Evolutionary conservation across 2,113 vertebrate species (phyloP).

Genomic region (Cephalopholis sonnerati): DNA sequence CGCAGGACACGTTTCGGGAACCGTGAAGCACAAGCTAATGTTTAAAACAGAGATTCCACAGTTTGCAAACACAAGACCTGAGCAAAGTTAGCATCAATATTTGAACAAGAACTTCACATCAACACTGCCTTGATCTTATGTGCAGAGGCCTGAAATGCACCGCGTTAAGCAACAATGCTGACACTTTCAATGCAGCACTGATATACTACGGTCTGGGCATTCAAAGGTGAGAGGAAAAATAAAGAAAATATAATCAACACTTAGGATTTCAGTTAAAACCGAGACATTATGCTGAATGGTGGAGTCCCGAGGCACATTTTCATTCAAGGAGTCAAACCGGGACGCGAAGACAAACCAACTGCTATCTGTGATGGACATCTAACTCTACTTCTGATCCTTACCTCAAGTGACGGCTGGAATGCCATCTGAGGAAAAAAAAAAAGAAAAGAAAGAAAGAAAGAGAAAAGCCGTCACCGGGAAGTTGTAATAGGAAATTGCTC

Average conservation of each 20-base stretch:
- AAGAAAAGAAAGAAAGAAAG: constrained; percentile 65
- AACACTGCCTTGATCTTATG: constrained; percentile 56
- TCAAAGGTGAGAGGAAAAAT: constrained; percentile 26
- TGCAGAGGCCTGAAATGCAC: constrained; percentile 46
- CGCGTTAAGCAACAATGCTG: constrained; percentile 41
- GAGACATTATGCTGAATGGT: constrained; percentile 31
- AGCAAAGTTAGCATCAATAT: constrained; percentile 70
- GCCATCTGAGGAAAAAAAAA: constrained; percentile 49
- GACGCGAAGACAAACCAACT: constrained; percentile 50
- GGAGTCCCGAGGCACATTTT: constrained; percentile 55
- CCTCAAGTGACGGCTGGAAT: constrained; percentile 87
- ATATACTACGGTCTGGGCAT: constrained; percentile 31
- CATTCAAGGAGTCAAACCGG: constrained; percentile 45
- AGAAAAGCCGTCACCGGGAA: constrained; percentile 89
- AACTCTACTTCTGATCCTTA: constrained; percentile 87
- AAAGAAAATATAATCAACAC: constrained; percentile 20
- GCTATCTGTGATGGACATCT: constrained; percentile 79
- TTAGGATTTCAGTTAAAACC: constrained; percentile 31
- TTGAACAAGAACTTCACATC: constrained; percentile 69
- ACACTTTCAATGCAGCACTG: constrained; percentile 38
- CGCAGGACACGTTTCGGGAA: constrained; percentile 39
- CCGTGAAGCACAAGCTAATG: constrained; percentile 43
- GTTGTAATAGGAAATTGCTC: constrained; percentile 99
- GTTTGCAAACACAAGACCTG: constrained; percentile 56
- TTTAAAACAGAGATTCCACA: constrained; percentile 52